Percentiles rank a stretch among this genome's conserved stretches.
phyloP scores from a whole-genome alignment of 2,797 vertebrate species.

The Lepidocolaptes lacrymiger region DNA sequence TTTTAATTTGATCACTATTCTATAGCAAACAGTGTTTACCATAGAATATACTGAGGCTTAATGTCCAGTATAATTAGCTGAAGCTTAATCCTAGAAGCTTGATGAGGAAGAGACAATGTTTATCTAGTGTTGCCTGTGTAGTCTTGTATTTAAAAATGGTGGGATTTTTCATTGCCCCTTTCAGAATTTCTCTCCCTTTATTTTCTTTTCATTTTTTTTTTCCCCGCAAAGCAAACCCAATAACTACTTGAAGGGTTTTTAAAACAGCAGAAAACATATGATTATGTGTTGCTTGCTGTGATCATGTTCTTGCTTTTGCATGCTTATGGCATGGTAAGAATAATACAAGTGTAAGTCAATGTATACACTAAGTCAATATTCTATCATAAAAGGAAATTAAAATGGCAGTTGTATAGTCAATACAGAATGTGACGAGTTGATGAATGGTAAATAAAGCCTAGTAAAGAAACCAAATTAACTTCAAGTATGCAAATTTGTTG shows the following conservation, averaged over 20 bases:
- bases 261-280: background rate
- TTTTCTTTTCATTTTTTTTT: too few species aligned
- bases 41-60: background rate
- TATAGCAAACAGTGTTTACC: background rate
- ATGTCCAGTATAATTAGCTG: background rate
- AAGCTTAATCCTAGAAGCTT: background rate
- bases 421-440: background rate
- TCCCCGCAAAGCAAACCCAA: background rate
- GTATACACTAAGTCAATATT: background rate
- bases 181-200: background rate
- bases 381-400: background rate
- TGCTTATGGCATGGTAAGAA: background rate
- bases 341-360: background rate
- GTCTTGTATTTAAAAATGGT: background rate
- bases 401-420: conserved; percentile 11
- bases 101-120: background rate
- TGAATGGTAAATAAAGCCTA: background rate
- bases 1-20: background rate
- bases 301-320: background rate
- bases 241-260: background rate
- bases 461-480: background rate
- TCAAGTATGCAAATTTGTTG: background rate
- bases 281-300: background rate
- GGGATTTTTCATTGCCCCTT: background rate
- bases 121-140: background rate